phyloP scores from a whole-genome alignment of 2,113 vertebrate genomes.

The Cettia cetti region DNA sequence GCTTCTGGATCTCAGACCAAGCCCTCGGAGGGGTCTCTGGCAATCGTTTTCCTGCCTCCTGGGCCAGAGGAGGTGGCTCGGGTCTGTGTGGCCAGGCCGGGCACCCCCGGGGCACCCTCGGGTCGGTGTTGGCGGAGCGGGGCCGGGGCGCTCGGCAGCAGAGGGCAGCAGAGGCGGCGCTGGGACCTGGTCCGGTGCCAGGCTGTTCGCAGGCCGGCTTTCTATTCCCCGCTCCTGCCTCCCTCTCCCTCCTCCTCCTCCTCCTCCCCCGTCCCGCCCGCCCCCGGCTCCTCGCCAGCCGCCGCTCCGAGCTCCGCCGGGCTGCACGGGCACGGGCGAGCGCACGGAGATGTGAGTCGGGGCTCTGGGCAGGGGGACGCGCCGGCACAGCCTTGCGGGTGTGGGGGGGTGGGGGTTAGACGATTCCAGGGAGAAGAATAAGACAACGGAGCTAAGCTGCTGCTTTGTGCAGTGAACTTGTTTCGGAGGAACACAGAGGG shows the following conservation, averaged over 20 bases:
- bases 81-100: rapidly evolving
- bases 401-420: rapidly evolving
- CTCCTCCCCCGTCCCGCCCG: no score
- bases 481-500: background rate
- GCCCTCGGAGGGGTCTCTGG: background rate
- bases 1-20: background rate
- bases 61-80: background rate
- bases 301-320: no score
- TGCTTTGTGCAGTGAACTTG: background rate
- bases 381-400: background rate
- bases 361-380: background rate
- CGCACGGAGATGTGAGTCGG: constrained; percentile 35
- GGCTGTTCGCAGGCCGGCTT: no score
- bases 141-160: background rate
- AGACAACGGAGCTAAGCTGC: background rate
- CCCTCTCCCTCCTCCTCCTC: no score
- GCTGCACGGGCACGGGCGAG: background rate
- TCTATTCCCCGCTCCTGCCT: no score
- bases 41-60: rapidly evolving
- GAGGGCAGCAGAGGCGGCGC: constrained; percentile 37
- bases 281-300: no score
- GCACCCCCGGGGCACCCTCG: rapidly evolving
- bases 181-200: background rate
- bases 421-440: background rate
- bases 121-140: rapidly evolving